Evolutionary conservation across 1,140 invertebrate genomes (phyloP).

Genomic region (Potamilus streckersoni): DNA sequence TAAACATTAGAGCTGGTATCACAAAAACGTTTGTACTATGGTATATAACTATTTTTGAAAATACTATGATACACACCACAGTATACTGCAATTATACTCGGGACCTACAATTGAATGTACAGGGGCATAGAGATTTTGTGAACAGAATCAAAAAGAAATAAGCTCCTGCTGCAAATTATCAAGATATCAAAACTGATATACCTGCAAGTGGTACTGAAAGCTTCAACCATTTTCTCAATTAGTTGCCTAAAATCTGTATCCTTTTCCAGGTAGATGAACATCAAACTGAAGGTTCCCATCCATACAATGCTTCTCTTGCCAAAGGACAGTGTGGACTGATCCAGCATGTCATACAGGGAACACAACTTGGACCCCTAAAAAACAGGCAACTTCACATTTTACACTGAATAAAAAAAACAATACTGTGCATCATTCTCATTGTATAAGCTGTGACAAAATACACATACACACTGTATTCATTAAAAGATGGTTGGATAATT

Average conservation of each 20-base stretch:
- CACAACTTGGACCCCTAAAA: conserved; percentile 40
- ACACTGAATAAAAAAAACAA: neutral
- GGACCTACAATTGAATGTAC: too few species aligned
- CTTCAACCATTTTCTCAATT: conserved; percentile 34
- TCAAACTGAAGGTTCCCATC: conserved; percentile 34
- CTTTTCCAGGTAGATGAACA: conserved; percentile 29
- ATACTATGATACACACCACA: too few species aligned
- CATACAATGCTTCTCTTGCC: conserved; percentile 25
- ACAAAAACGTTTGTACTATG: too few species aligned
- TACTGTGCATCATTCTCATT: neutral
- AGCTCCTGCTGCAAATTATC: too few species aligned
- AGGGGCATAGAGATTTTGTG: too few species aligned
- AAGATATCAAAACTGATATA: conserved; percentile 1
- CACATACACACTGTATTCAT: too few species aligned
- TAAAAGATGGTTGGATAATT: too few species aligned
- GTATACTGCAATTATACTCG: too few species aligned
- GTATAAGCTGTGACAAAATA: neutral
- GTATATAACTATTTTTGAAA: too few species aligned
- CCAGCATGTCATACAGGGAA: conserved; percentile 46
- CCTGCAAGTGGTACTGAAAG: conserved; percentile 33
- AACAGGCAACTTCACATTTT: neutral
- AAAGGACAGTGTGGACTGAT: conserved; percentile 19
- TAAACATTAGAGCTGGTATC: too few species aligned
- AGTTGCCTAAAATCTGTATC: conserved; percentile 27
- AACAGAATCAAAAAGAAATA: too few species aligned